phyloP scores from a whole-genome alignment of 2,888 invertebrate genomes.

The Lasioglossum morio region DNA sequence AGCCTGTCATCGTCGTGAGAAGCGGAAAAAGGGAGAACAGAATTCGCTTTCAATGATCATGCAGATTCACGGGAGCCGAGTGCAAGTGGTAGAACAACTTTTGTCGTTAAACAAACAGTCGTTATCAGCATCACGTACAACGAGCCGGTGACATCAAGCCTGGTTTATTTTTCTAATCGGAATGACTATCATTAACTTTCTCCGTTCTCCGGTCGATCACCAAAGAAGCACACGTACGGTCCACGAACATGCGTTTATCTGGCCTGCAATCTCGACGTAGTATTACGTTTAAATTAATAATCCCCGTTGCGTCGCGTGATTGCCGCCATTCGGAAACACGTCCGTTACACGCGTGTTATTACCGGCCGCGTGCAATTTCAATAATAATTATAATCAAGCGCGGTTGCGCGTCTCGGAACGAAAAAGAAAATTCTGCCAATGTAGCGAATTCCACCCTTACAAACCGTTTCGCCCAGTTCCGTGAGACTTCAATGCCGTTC shows the following conservation, averaged over 20 bases:
- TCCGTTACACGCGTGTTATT: constrained; percentile 57
- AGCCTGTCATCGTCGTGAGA: not conserved
- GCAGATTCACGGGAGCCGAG: not conserved
- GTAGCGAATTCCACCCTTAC: constrained; percentile 11
- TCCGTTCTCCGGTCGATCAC: constrained; percentile 6
- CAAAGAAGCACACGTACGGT: not conserved
- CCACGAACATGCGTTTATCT: constrained; percentile 13
- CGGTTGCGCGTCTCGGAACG: not conserved
- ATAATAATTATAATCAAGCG: constrained; percentile 55
- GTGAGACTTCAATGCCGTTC: constrained; percentile 9
- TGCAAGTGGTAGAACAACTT: not conserved
- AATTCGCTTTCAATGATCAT: not conserved
- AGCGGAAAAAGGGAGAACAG: not conserved
- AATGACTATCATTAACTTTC: constrained; percentile 12
- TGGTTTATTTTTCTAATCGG: not conserved
- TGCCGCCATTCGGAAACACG: constrained; percentile 53
- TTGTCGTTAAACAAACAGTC: constrained; percentile 11
- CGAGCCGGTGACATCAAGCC: not conserved
- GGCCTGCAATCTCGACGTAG: constrained; percentile 32
- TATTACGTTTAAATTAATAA: constrained; percentile 57
- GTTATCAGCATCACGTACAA: not conserved
- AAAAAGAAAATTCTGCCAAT: not conserved
- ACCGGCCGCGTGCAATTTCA: constrained; percentile 49
- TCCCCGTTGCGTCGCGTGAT: constrained; percentile 52
- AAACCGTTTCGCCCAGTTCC: not conserved